Base-by-base conservation (phyloP, 1,140 invertebrate species). In the Neodiprion lecontei region DNA sequence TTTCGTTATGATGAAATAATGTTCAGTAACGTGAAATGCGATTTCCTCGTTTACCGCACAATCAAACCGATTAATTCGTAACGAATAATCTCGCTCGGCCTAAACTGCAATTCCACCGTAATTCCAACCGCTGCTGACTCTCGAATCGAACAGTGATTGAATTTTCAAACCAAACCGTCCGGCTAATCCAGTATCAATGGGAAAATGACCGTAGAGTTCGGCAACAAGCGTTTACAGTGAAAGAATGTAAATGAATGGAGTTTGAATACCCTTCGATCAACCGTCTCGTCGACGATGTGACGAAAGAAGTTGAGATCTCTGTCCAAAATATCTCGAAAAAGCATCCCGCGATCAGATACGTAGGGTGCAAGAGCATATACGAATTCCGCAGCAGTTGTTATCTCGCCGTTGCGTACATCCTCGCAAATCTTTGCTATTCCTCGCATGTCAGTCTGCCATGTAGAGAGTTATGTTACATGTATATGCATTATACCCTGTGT, bases 271-370 rank as follows among this genome's bases (percentile, higher is more conserved):
- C 74, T 71, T 72, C 66, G 75, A 72, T 78, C 77, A 0, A 76
- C 73, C 14, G 71, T 73, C 12, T 78, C 75, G 47, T 75, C 70
- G n/a, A 78, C 77, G n/a, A 78, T 72, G 12, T 76, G 70, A 1
- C 76, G 75, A 74, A 78, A 75, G 49, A 67, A 70, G n/a, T 69
- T 74, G 28, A 79, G 72, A 47, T 79, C 76, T 53, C 72, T 73
- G 40, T 79, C 73, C 9, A 77, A 69, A 50, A 70, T 72, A 47
- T 74, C 72, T 7, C 70, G 69, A 71, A 79, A 75, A 49, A 47
- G 11, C 12, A 11, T 17, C 11, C 74, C 74, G 8, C 70, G 67
- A 73, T 79, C 78, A 17, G 61, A 14, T 4, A 77, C 74, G 48
- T 73, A 76, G 9, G 70, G 76, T 9, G 72, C 71, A 2, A 77